These are phyloP conservation scores for Liopterus haemorrhoidalis DNA, from an alignment of 2,888 invertebrate species.

Conservation along the genomic window DNA sequence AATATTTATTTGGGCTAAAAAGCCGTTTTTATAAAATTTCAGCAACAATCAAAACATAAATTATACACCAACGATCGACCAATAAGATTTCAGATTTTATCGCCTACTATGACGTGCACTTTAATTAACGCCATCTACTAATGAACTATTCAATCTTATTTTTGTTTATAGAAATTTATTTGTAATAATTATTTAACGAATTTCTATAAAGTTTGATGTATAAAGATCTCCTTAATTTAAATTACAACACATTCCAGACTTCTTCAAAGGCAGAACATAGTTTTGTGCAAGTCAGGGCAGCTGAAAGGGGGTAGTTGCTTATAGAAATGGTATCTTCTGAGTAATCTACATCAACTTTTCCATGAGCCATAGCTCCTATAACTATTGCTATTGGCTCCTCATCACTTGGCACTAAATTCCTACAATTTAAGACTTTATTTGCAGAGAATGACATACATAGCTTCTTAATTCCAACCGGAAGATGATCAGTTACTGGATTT, in stretches of 20 bases:
- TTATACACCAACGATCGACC: conserved; percentile 16
- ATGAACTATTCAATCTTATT: conserved; percentile 4
- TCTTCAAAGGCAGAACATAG: conserved; percentile 93
- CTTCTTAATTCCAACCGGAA: conserved; percentile 91
- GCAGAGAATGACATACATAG: conserved; percentile 85
- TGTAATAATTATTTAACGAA: not conserved
- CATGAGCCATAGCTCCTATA: conserved; percentile 97
- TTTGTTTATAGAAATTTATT: conserved; percentile 5
- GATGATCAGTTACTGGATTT: conserved; percentile 89
- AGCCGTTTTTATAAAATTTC: conserved; percentile 10
- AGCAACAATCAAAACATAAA: conserved; percentile 20
- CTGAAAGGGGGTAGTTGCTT: conserved; percentile 94
- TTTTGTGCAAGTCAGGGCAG: conserved; percentile 93
- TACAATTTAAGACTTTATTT: conserved; percentile 60
- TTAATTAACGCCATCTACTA: conserved; percentile 18
- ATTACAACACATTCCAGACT: conserved; percentile 71
- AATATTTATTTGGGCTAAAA: too few species aligned
- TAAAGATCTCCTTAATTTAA: conserved; percentile 5
- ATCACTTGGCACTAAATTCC: conserved; percentile 69
- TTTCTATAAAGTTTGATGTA: not conserved
- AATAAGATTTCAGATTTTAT: conserved; percentile 18
- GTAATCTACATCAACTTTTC: conserved; percentile 83
- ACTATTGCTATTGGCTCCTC: conserved; percentile 84
- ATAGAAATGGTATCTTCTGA: conserved; percentile 86
- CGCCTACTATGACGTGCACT: conserved; percentile 17